Conservation (phyloP, 2,888 invertebrate species). For the Drosophila suboccidentalis region DNA sequence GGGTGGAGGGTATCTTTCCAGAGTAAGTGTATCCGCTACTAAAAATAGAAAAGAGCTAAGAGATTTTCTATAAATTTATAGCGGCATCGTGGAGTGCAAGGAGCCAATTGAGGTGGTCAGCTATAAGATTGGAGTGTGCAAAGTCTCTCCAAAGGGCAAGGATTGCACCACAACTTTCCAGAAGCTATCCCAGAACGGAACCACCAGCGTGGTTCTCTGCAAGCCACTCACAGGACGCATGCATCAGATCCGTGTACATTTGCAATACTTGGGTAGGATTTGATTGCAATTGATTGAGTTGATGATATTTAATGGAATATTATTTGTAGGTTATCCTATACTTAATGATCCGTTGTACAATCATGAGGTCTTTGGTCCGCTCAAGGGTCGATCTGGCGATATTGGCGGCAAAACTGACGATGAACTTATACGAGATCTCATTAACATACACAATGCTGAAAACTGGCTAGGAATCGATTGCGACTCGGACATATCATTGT, state of each 20-base stretch:
- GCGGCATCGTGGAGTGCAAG: slow-evolving; percentile 93
- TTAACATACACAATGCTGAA: slow-evolving; percentile 96
- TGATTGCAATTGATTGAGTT: no score
- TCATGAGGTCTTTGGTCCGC: slow-evolving; percentile 97
- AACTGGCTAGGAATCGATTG: slow-evolving; percentile 97
- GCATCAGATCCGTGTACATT: slow-evolving; percentile 99
- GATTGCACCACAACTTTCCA: slow-evolving; percentile 96
- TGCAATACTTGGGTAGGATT: slow-evolving; percentile 94
- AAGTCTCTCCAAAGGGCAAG: slow-evolving; percentile 96
- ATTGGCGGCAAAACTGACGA: slow-evolving; percentile 96
- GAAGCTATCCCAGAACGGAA: slow-evolving; percentile 94
- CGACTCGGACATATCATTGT: slow-evolving; percentile 93
- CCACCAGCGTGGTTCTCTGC: slow-evolving; percentile 97
- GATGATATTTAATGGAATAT: neutral
- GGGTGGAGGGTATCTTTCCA: slow-evolving; percentile 97
- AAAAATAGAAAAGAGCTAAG: fast-evolving
- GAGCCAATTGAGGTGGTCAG: slow-evolving; percentile 97
- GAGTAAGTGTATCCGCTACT: slow-evolving; percentile 88
- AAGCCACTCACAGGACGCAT: slow-evolving; percentile 98
- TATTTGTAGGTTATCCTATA: slow-evolving; percentile 89
- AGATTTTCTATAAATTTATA: slow-evolving; percentile 85
- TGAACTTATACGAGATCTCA: slow-evolving; percentile 94
- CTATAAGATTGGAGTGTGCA: slow-evolving; percentile 98
- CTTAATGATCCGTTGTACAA: slow-evolving; percentile 99
- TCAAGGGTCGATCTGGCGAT: slow-evolving; percentile 90